phyloP scores from a whole-genome alignment of 2,888 invertebrate species.

The Andrena camellia region DNA sequence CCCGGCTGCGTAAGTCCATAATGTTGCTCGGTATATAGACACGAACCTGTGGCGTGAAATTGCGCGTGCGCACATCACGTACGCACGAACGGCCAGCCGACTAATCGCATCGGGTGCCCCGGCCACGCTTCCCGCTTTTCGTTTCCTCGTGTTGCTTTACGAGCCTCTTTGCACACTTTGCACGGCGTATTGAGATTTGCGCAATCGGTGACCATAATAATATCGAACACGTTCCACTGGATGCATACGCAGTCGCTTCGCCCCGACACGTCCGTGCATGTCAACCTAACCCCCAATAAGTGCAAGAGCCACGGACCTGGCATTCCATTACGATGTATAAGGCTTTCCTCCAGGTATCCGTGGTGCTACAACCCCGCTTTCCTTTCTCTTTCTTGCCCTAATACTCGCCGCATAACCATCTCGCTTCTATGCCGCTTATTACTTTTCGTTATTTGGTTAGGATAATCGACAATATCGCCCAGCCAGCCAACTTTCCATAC shows the following conservation, averaged over 20 bases:
- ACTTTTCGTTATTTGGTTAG: conserved; percentile 22
- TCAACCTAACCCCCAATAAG: conserved; percentile 75
- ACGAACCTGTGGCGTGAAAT: conserved; percentile 37
- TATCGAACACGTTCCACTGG: conserved; percentile 14
- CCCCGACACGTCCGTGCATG: conserved; percentile 47
- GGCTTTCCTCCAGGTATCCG: conserved; percentile 63
- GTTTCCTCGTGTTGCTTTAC: conserved; percentile 58
- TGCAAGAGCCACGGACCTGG: conserved; percentile 61
- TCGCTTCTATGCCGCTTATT: conserved; percentile 5
- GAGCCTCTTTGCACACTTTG: conserved; percentile 43
- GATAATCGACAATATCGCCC: conserved; percentile 3
- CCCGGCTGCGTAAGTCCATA: conserved; percentile 21
- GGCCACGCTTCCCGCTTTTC: conserved; percentile 73
- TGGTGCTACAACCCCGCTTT: conserved; percentile 61
- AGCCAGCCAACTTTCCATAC: not conserved
- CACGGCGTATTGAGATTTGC: not conserved
- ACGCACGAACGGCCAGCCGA: conserved; percentile 54
- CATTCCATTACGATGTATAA: conserved; percentile 66
- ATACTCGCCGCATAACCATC: conserved; percentile 20
- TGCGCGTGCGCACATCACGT: conserved; percentile 64
- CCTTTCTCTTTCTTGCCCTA: conserved; percentile 53
- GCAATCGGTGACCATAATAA: conserved; percentile 15
- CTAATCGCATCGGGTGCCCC: conserved; percentile 71
- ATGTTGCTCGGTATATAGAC: conserved; percentile 16
- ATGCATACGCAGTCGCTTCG: conserved; percentile 33